phyloP scores from a whole-genome alignment of 2,797 vertebrate genomes.

The Pipistrellus kuhlii region DNA sequence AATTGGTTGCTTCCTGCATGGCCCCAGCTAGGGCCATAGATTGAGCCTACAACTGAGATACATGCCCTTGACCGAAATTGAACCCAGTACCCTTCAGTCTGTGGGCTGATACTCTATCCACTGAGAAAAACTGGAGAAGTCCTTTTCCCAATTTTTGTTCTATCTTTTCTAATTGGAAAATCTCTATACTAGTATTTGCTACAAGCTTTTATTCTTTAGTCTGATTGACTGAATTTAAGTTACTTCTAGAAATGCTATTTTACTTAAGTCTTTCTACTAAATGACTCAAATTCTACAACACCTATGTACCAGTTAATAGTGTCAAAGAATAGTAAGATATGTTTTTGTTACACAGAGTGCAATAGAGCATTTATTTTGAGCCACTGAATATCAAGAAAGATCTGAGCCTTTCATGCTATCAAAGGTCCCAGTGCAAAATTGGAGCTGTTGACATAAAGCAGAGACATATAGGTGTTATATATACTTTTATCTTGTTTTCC shows the following conservation, averaged over 20 bases:
- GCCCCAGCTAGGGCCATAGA: no score
- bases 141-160: background rate
- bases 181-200: background rate
- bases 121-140: no score
- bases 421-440: background rate
- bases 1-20: no score
- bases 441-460: background rate
- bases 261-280: background rate
- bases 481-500: background rate
- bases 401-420: background rate
- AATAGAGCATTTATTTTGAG: background rate
- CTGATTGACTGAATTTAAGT: background rate
- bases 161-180: background rate
- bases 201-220: background rate
- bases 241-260: background rate
- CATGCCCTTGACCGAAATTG: no score
- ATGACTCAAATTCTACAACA: background rate
- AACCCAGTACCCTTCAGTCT: no score
- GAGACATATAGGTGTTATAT: background rate
- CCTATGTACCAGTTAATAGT: background rate
- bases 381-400: background rate
- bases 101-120: no score
- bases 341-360: background rate
- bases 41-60: no score
- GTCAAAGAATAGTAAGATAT: background rate